These are phyloP conservation scores for Solenopsis invicta DNA, from an alignment of 1,140 invertebrate genomes.

Conservation along the genomic window DNA sequence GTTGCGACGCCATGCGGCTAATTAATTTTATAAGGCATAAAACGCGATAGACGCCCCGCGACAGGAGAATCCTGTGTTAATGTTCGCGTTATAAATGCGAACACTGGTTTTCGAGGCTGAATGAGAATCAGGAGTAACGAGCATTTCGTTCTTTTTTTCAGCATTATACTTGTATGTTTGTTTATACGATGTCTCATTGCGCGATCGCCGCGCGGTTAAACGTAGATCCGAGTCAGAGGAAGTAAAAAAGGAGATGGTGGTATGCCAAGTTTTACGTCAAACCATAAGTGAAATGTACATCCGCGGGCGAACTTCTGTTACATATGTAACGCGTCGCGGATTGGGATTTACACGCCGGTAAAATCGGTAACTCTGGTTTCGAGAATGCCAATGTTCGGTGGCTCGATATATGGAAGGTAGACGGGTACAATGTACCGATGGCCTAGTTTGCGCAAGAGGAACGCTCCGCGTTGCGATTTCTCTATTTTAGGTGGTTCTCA, in stretches of 20 bases:
- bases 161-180: conserved; percentile 35
- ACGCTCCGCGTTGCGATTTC: background rate
- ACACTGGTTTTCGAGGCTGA: background rate
- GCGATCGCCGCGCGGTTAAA: background rate
- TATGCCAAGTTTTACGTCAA: conserved; percentile 67
- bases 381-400: conserved; percentile 29
- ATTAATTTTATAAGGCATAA: conserved; percentile 34
- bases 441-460: conserved; percentile 41
- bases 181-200: background rate
- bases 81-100: background rate
- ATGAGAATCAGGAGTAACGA: conserved; percentile 50
- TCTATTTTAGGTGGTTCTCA: conserved; percentile 17
- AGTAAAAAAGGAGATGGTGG: conserved; percentile 67
- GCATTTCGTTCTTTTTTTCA: conserved; percentile 7
- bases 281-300: conserved; percentile 76
- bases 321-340: conserved; percentile 69
- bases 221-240: conserved; percentile 30
- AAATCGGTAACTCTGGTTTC: conserved; percentile 63
- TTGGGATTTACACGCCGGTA: conserved; percentile 66
- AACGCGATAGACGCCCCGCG: conserved; percentile 16
- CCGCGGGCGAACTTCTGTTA: conserved; percentile 65
- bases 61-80: background rate
- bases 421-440: conserved; percentile 32
- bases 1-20: conserved; percentile 10
- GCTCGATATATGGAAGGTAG: conserved; percentile 8